These are phyloP conservation scores for Meta bourneti DNA, from an alignment of 2,888 invertebrate species.

Conservation along the genomic window DNA sequence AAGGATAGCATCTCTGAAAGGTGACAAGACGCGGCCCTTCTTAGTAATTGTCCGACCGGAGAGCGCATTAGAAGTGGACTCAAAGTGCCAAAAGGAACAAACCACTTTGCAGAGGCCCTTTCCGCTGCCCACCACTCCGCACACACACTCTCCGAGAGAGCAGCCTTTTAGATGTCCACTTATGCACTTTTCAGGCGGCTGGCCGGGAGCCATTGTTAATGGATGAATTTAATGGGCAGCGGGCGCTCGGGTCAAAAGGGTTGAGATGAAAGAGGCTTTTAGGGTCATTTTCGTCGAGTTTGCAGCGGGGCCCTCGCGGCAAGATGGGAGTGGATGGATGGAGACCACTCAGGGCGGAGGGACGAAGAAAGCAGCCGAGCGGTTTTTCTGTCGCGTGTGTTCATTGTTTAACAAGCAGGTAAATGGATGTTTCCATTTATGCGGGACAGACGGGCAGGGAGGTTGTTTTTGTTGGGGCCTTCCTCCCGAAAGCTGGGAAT, in stretches of 20 bases:
- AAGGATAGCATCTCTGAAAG: conserved; percentile 21
- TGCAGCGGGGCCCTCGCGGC: conserved; percentile 35
- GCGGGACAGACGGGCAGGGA: background rate
- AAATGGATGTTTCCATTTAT: conserved; percentile 56
- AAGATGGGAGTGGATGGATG: conserved; percentile 29
- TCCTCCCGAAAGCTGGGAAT: background rate
- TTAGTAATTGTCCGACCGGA: conserved; percentile 48
- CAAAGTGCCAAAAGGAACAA: conserved; percentile 70
- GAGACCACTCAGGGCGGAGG: conserved; percentile 33
- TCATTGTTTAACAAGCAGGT: conserved; percentile 64
- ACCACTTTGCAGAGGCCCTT: conserved; percentile 58
- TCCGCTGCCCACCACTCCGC: background rate
- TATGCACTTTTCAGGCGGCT: conserved; percentile 68
- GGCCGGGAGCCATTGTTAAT: conserved; percentile 72
- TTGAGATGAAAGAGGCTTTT: conserved; percentile 67
- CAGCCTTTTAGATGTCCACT: conserved; percentile 71
- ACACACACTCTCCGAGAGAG: background rate
- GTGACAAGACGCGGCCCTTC: conserved; percentile 44
- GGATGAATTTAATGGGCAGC: conserved; percentile 70
- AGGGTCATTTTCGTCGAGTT: conserved; percentile 72
- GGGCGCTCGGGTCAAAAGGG: conserved; percentile 69
- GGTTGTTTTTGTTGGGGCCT: background rate
- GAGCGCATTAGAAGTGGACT: conserved; percentile 54
- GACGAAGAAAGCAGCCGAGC: conserved; percentile 18
- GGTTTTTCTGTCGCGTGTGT: conserved; percentile 39